Evolutionary conservation across 2,888 invertebrate genomes (phyloP).

Genomic region (Orthosia gothica): DNA sequence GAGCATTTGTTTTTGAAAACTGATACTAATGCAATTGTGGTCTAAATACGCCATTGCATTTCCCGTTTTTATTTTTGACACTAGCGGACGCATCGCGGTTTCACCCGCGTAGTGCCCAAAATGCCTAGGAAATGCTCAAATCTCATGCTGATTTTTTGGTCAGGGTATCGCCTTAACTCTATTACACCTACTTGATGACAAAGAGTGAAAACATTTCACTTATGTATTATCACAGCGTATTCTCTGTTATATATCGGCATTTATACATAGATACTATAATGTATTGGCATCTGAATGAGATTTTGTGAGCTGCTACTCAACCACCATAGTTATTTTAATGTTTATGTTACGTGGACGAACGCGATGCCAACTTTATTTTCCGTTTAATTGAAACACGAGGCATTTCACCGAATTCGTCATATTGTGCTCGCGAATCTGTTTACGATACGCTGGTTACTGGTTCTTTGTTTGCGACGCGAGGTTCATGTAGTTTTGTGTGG

Average conservation of each 20-base stretch:
- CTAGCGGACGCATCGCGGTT: too few species aligned
- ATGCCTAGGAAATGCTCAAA: too few species aligned
- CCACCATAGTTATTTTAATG: slow-evolving; percentile 84
- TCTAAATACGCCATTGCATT: background rate
- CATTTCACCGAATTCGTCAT: slow-evolving; percentile 84
- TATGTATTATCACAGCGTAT: slow-evolving; percentile 39
- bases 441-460: slow-evolving; percentile 71
- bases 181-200: slow-evolving; percentile 27
- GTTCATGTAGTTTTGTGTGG: slow-evolving; percentile 61
- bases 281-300: slow-evolving; percentile 82
- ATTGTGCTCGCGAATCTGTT: slow-evolving; percentile 78
- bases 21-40: background rate
- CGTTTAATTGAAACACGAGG: slow-evolving; percentile 86
- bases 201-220: slow-evolving; percentile 47
- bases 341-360: slow-evolving; percentile 82
- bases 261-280: slow-evolving; percentile 62
- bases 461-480: slow-evolving; percentile 75
- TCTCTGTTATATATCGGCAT: slow-evolving; percentile 29
- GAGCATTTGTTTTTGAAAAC: background rate
- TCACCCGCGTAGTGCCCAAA: too few species aligned
- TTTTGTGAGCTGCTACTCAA: slow-evolving; percentile 77
- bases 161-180: too few species aligned
- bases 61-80: background rate
- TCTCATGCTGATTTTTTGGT: too few species aligned
- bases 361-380: slow-evolving; percentile 85